Conservation (phyloP, 2,888 invertebrate species). For the Hydraecia micacea region DNA sequence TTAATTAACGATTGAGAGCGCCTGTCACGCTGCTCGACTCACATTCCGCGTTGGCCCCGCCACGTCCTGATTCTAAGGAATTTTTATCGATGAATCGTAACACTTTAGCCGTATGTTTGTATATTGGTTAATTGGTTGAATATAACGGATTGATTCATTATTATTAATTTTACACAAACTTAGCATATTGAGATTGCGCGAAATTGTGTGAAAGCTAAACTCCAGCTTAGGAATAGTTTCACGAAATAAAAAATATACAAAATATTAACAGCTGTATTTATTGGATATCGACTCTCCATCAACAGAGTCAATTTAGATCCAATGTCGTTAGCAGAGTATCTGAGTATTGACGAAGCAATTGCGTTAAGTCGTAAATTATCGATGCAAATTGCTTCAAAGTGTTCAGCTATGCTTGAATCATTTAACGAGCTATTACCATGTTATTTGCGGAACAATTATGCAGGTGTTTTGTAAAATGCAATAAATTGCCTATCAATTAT, state of each 20-base stretch:
- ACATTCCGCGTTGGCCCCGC: constrained; percentile 82
- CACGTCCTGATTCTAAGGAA: constrained; percentile 85
- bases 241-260: neutral
- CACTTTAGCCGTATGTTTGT: constrained; percentile 73
- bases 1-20: constrained; percentile 89
- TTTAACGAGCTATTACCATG: constrained; percentile 47
- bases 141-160: neutral
- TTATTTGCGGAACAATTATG: constrained; percentile 64
- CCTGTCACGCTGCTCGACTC: constrained; percentile 84
- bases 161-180: neutral
- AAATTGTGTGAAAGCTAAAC: neutral
- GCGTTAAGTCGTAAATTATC: constrained; percentile 53
- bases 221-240: neutral
- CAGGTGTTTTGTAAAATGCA: constrained; percentile 65
- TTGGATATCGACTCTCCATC: neutral
- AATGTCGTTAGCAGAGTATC: constrained; percentile 26
- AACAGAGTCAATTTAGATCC: constrained; percentile 22
- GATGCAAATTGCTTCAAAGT: constrained; percentile 59
- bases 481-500: constrained; percentile 56
- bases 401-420: constrained; percentile 53
- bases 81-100: constrained; percentile 82
- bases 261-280: constrained; percentile 9
- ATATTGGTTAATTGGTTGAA: constrained; percentile 13
- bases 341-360: constrained; percentile 46
- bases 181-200: neutral